Evolutionary conservation across 2,113 vertebrate species (phyloP).

Genomic region (Mastomys natalensis): DNA sequence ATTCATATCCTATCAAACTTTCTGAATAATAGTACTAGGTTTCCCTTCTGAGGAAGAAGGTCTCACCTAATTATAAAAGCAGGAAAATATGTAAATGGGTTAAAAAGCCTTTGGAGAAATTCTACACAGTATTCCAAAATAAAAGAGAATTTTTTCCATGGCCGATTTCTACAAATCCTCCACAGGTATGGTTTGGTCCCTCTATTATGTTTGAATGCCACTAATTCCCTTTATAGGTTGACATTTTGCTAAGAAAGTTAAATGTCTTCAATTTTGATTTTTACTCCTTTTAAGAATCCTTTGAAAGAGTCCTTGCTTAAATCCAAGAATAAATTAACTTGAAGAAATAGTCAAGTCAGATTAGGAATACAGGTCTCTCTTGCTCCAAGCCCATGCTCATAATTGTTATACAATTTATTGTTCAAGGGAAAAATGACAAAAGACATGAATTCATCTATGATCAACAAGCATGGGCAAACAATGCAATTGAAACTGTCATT

Average conservation of each 20-base stretch:
- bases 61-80: not conserved
- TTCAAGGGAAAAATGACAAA: not conserved
- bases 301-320: constrained; percentile 20
- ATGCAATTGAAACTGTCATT: not conserved
- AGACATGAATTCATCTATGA: not conserved
- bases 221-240: not conserved
- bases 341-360: not conserved
- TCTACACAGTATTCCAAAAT: not conserved
- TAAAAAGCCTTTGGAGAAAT: not conserved
- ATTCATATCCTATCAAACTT: not conserved
- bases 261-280: not conserved
- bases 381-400: not conserved
- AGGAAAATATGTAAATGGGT: not conserved
- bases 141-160: not conserved
- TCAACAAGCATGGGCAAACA: not conserved
- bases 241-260: not conserved
- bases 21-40: not conserved
- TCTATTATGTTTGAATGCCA: not conserved
- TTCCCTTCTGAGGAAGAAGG: not conserved
- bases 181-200: rapidly evolving
- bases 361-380: not conserved
- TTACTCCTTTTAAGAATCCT: constrained; percentile 14
- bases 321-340: not conserved
- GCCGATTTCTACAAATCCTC: not conserved
- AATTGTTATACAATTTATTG: not conserved